Percentiles rank a stretch among this genome's conserved stretches.
Conservation (phyloP, 2,797 vertebrate genomes). For the Streptopelia turtur region DNA sequence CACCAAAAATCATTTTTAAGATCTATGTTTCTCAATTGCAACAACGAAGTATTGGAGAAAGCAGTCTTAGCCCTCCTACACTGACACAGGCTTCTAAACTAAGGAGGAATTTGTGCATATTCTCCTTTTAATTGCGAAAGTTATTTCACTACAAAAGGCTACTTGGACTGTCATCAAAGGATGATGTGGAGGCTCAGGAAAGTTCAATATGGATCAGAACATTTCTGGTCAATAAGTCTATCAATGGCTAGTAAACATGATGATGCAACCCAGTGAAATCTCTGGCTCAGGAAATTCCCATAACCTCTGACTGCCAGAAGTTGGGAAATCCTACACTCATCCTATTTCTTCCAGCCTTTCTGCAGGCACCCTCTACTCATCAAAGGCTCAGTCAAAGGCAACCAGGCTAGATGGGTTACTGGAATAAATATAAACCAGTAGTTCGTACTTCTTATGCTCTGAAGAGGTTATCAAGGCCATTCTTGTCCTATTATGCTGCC, state of each 20-base stretch:
- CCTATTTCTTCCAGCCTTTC: constrained; percentile 8
- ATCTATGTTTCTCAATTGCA: background rate
- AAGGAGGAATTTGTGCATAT: background rate
- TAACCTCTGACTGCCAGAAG: constrained; percentile 7
- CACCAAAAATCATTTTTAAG: background rate
- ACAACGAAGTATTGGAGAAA: background rate
- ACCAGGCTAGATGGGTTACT: background rate
- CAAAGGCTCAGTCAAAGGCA: background rate
- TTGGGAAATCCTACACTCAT: constrained; percentile 10
- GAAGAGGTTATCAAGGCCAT: background rate
- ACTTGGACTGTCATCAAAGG: constrained; percentile 13
- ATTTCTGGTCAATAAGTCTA: background rate
- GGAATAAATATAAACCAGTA: background rate
- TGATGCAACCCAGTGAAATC: constrained; percentile 57
- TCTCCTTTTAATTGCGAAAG: constrained; percentile 37
- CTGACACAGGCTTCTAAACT: background rate
- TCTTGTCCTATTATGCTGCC: background rate
- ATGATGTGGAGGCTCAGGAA: constrained; percentile 11
- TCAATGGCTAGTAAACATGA: constrained; percentile 16
- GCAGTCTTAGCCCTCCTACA: background rate
- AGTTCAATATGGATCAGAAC: background rate
- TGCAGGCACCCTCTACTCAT: background rate
- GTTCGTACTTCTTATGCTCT: background rate
- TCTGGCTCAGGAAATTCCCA: constrained; percentile 49
- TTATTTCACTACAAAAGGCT: constrained; percentile 14